Conservation (phyloP, 2,888 invertebrate genomes). For the Pyrrhosoma nymphula region DNA sequence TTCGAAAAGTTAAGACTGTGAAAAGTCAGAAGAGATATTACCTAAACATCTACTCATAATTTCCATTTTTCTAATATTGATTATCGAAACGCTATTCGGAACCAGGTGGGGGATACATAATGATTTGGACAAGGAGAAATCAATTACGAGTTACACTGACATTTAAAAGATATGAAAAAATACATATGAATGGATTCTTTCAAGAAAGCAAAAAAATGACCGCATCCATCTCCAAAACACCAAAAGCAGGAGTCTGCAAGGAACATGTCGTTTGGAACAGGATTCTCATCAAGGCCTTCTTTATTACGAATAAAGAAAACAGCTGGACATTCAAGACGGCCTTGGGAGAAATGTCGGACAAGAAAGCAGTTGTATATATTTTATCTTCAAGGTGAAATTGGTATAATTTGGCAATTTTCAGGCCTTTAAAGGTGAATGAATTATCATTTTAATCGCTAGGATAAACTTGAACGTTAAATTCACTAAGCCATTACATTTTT, state of each 20-base stretch:
- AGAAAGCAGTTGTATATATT: not conserved
- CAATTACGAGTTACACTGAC: too few relatives aligned
- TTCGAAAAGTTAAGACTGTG: too few relatives aligned
- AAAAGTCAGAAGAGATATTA: too few relatives aligned
- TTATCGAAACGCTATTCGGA: too few relatives aligned
- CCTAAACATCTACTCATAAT: too few relatives aligned
- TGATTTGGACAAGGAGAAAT: too few relatives aligned
- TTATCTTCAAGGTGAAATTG: constrained; percentile 4
- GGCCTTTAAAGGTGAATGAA: not conserved
- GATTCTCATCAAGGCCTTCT: not conserved
- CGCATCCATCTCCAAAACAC: too few relatives aligned
- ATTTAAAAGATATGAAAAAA: too few relatives aligned
- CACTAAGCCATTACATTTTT: not conserved
- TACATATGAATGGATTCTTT: too few relatives aligned
- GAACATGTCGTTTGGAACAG: not conserved
- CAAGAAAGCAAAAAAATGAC: too few relatives aligned
- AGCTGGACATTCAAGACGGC: not conserved
- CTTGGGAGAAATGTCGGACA: not conserved
- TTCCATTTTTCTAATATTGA: too few relatives aligned
- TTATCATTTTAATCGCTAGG: not conserved
- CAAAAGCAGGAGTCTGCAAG: not conserved
- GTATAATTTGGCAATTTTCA: not conserved
- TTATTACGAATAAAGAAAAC: not conserved
- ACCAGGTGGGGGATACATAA: too few relatives aligned
- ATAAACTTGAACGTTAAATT: not conserved